These are phyloP conservation scores for Holacanthella duospinosa DNA, from an alignment of 2,888 invertebrate species.

Conservation along the genomic window DNA sequence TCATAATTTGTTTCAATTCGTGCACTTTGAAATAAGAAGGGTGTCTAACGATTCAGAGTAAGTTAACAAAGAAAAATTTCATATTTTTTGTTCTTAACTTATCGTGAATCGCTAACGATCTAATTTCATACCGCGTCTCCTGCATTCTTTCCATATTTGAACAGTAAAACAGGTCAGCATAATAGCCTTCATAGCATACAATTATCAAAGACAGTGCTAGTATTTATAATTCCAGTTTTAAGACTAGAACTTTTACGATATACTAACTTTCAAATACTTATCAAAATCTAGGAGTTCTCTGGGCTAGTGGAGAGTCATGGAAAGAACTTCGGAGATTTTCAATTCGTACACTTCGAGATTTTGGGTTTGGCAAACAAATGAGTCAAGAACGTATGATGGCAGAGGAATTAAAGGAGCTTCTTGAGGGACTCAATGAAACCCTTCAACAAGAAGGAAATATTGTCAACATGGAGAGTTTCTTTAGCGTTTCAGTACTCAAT, in stretches of 20 bases:
- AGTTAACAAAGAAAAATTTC: too few relatives aligned
- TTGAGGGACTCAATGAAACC: slow-evolving; percentile 6
- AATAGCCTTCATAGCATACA: not conserved
- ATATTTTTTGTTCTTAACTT: too few relatives aligned
- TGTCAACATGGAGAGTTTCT: slow-evolving; percentile 18
- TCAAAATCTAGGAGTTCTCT: slow-evolving; percentile 11
- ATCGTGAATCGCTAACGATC: too few relatives aligned
- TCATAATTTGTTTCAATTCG: too few relatives aligned
- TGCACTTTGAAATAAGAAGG: too few relatives aligned
- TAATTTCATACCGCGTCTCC: too few relatives aligned
- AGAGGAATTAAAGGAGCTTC: slow-evolving; percentile 17
- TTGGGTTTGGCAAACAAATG: slow-evolving; percentile 23
- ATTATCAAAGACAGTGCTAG: not conserved
- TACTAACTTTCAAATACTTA: too few relatives aligned
- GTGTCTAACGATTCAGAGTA: too few relatives aligned
- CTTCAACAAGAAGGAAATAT: not conserved
- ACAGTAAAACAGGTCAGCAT: too few relatives aligned
- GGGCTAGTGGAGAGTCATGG: slow-evolving; percentile 17
- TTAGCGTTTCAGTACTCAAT: slow-evolving; percentile 22
- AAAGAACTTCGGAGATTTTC: slow-evolving; percentile 20
- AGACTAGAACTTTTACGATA: too few relatives aligned
- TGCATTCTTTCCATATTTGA: too few relatives aligned
- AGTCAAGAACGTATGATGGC: slow-evolving; percentile 16
- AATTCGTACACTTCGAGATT: slow-evolving; percentile 15
- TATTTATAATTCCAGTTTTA: too few relatives aligned